Percentiles rank a stretch among this genome's conserved stretches.
Conservation (phyloP, 2,797 vertebrate genomes). For the Melanotaenia maccullochi region DNA sequence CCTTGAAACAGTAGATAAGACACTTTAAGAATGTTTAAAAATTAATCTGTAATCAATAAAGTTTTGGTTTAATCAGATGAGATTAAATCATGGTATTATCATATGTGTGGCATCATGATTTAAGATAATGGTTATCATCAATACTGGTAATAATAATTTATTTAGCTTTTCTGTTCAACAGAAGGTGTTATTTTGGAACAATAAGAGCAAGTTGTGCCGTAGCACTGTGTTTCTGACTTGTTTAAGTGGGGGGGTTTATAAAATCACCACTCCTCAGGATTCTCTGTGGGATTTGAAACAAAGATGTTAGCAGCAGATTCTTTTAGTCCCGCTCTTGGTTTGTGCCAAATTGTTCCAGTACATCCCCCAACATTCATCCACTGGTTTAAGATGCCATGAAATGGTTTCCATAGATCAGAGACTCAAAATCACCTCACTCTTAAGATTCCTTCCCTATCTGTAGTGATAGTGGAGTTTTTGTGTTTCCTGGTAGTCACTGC, state of each 20-base stretch:
- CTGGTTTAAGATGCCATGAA: background rate
- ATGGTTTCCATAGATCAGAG: background rate
- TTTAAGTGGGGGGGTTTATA: background rate
- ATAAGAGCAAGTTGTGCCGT: too few species aligned
- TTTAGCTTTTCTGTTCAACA: too few species aligned
- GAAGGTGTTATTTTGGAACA: too few species aligned
- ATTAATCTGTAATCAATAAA: too few species aligned
- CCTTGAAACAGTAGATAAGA: too few species aligned
- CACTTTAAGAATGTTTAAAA: too few species aligned
- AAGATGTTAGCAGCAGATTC: background rate
- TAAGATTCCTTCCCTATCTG: background rate
- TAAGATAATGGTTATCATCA: too few species aligned
- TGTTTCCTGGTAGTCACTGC: background rate
- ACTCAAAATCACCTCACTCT: background rate
- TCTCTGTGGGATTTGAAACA: background rate
- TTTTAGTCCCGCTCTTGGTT: background rate
- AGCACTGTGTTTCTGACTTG: too few species aligned
- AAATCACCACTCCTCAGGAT: background rate
- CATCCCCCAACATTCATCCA: background rate
- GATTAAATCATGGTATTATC: too few species aligned
- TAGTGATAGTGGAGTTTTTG: background rate
- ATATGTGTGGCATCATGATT: too few species aligned
- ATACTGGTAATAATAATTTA: too few species aligned
- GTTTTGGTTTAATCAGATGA: too few species aligned
- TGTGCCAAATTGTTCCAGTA: background rate